phyloP scores from a whole-genome alignment of 2,797 vertebrate genomes.

The Peromyscus eremicus region DNA sequence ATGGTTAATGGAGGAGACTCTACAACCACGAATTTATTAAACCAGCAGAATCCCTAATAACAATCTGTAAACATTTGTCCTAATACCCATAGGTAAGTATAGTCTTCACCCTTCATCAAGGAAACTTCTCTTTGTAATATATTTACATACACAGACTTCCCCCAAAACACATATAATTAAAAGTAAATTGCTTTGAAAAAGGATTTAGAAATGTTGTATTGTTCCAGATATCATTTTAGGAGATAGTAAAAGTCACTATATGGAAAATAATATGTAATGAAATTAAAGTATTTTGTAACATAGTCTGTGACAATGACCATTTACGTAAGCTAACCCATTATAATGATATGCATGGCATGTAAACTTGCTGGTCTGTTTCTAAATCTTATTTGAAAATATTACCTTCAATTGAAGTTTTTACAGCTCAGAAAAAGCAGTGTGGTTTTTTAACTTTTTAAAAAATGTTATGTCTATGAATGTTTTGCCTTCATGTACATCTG shows the following conservation, averaged over 20 bases:
- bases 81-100: background rate
- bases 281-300: background rate
- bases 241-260: background rate
- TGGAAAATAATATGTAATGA: background rate
- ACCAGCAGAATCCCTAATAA: background rate
- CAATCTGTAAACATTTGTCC: background rate
- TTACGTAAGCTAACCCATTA: background rate
- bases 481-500: background rate
- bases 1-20: background rate
- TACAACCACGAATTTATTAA: background rate
- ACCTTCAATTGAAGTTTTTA: slow-evolving; percentile 14
- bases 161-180: background rate
- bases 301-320: background rate
- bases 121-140: background rate
- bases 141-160: background rate
- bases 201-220: background rate
- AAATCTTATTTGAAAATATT: slow-evolving; percentile 26
- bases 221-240: background rate
- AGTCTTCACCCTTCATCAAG: background rate
- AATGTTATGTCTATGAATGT: background rate
- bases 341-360: background rate
- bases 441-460: too few species aligned
- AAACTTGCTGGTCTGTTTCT: slow-evolving; percentile 28
- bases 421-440: background rate
- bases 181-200: background rate